Evolutionary conservation across 2,888 invertebrate genomes (phyloP), one percentile per base, ranked within the genome.

Genomic region (Geophilus truncorum): DNA sequence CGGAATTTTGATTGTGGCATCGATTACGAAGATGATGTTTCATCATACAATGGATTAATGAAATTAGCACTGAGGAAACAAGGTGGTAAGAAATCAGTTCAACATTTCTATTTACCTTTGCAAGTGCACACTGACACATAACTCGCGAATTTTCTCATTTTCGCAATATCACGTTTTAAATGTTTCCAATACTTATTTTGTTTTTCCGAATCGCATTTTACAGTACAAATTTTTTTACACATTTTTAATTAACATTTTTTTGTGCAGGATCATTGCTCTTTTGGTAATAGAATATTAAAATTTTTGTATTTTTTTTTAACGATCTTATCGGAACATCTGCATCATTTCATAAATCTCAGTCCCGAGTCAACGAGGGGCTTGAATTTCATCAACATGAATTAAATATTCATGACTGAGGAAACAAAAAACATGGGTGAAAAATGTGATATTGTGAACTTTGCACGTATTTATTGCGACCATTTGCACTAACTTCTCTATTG

Each of bases 1-100:
- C 28, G 77, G 77, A 36, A 77, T 77, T 77, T 34, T 77, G 77
- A 77, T 34, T 30, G 77, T 77, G 77, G 21, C 28, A 77, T 70
- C 70, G 70, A 70, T 12, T 15, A 70, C 28, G 70, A 70, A 70
- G 77, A 34, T 21, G 40, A 77, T 40, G 25, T 34, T 34, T 77
- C 40, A 40, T 30, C 45, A 40, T 36, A 57, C 45, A 79, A 51
- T 30, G 77, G 77, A 77, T 34, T 77, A n/a, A 32, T 77, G 77
- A 57, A 45, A 51, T 92, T 92, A 92, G 92, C 92, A 88, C 92
- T 92, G 88, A 91, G 92, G 88, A 92, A 92, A 90, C 92, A 92
- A 91, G 92, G 92, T 92, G 88, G 90, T 88, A 88, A 86, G 87
- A 85, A 23, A 70, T 70, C 70, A 3, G n/a, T 62, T 1, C 10